phyloP scores from a whole-genome alignment of 2,113 vertebrate genomes.

The Oreochromis aureus region DNA sequence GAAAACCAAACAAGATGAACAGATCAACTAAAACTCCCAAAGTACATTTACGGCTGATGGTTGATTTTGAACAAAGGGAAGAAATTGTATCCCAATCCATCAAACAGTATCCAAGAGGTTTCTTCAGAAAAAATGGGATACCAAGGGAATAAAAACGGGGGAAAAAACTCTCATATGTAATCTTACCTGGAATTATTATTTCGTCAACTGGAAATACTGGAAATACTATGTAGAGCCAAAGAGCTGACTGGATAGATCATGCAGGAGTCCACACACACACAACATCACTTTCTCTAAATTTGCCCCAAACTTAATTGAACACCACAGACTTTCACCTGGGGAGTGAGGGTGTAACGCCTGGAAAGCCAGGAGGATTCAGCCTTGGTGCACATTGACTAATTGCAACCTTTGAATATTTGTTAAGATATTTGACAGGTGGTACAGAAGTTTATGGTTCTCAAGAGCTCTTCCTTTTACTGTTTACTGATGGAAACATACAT shows the following conservation, averaged over 20 bases:
- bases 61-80: not conserved
- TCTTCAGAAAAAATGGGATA: not conserved
- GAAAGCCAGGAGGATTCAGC: not conserved
- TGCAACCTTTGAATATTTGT: not conserved
- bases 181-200: not conserved
- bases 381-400: not conserved
- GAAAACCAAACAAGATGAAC: not conserved
- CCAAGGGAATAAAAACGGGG: rapidly evolving
- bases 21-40: not conserved
- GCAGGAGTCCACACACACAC: not conserved
- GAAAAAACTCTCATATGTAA: rapidly evolving
- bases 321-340: not conserved
- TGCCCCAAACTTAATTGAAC: not conserved
- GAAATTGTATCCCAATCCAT: not conserved
- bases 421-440: not conserved
- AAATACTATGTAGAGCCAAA: not conserved
- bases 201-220: not conserved
- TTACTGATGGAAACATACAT: not conserved
- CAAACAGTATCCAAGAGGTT: not conserved
- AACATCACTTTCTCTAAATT: not conserved
- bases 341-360: rapidly evolving
- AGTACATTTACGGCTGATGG: not conserved
- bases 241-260: not conserved
- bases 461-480: not conserved
- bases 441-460: not conserved